Evolutionary conservation across 1,140 invertebrate genomes (phyloP).

Genomic region (Cydia amplana): DNA sequence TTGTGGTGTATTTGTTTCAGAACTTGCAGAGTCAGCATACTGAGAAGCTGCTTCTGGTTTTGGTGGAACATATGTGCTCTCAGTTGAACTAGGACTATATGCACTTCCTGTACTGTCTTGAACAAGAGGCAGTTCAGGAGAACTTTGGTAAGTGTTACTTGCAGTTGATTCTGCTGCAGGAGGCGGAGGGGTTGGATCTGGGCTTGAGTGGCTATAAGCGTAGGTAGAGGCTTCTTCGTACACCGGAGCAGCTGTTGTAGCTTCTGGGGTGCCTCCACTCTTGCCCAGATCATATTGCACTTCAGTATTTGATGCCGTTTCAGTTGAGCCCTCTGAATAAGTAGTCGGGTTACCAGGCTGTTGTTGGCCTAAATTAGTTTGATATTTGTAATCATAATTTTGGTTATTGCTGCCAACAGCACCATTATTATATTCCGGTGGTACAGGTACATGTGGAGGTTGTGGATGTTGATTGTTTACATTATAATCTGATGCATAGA

Average conservation of each 20-base stretch:
- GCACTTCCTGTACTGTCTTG: not conserved
- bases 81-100: not conserved
- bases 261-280: not conserved
- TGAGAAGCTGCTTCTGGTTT: not conserved
- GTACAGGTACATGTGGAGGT: constrained; percentile 10
- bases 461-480: constrained; percentile 22
- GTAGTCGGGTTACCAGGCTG: not conserved
- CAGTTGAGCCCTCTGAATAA: not conserved
- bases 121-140: not conserved
- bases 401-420: constrained; percentile 11
- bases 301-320: not conserved
- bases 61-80: not conserved
- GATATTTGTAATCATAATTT: constrained; percentile 19
- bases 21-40: not conserved
- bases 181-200: constrained; percentile 7
- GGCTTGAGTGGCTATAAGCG: not conserved
- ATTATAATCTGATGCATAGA: not conserved
- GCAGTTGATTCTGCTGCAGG: not conserved
- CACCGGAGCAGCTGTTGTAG: not conserved
- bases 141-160: not conserved
- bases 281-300: not conserved
- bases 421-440: constrained; percentile 10
- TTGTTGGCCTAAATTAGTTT: constrained; percentile 18
- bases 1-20: constrained; percentile 12
- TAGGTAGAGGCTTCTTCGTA: not conserved